Evolutionary conservation across 2,113 vertebrate species (phyloP).

Genomic region (Bubo bubo): DNA sequence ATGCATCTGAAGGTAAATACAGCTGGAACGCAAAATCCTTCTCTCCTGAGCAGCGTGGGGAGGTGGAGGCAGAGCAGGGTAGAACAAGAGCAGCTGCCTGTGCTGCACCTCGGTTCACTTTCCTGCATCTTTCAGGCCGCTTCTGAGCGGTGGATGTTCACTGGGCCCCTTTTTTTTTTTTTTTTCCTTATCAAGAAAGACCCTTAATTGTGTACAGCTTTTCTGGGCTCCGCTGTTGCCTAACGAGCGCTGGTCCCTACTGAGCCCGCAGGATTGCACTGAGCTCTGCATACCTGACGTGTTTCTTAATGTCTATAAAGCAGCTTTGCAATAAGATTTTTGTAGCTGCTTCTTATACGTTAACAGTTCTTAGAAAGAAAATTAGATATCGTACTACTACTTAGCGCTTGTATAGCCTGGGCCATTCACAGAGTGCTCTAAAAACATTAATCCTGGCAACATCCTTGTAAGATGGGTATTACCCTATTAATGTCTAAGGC

Average conservation of each 20-base stretch:
- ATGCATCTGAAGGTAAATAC: neutral
- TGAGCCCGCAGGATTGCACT: neutral
- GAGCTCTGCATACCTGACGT: fast-evolving
- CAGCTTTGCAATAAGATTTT: neutral
- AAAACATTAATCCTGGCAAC: neutral
- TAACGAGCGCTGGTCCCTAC: fast-evolving
- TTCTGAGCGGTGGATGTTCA: neutral
- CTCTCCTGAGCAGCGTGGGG: neutral
- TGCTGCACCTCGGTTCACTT: fast-evolving
- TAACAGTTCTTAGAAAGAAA: neutral
- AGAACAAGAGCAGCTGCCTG: neutral
- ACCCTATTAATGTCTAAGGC: fast-evolving
- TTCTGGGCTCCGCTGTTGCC: neutral
- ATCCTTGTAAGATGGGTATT: neutral
- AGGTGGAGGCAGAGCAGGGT: neutral
- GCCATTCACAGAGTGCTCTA: neutral
- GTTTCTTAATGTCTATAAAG: neutral
- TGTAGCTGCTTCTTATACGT: neutral
- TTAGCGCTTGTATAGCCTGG: neutral
- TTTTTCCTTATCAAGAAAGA: neutral
- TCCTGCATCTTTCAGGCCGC: neutral
- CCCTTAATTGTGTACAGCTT: neutral
- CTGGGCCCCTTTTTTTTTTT: no score
- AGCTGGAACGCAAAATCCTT: neutral
- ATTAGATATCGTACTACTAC: neutral